Percentiles rank a stretch among this genome's conserved stretches.
These are phyloP conservation scores for Caenorhabditis zanzibari DNA, from an alignment of 2,888 invertebrate species.

Conservation along the genomic window DNA sequence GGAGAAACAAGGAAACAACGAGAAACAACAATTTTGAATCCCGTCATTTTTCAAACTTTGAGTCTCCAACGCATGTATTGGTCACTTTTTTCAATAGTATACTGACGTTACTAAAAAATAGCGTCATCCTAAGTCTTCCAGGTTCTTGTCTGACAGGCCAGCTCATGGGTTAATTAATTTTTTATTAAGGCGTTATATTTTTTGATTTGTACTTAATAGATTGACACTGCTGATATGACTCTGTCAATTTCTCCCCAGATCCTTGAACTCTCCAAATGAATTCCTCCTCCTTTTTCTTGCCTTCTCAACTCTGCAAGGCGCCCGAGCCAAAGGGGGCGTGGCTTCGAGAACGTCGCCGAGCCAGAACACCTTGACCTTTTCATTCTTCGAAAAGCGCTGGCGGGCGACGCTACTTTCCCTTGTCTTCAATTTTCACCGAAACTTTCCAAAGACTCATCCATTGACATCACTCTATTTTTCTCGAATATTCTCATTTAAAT, in stretches of 20 bases:
- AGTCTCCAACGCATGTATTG: background rate
- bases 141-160: too few relatives aligned
- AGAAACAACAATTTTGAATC: background rate
- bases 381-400: constrained; percentile 37
- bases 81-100: background rate
- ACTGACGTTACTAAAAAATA: background rate
- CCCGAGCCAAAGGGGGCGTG: constrained; percentile 32
- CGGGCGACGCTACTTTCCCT: background rate
- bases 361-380: constrained; percentile 55
- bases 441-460: constrained; percentile 10
- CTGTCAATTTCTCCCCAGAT: too few relatives aligned
- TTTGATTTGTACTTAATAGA: too few relatives aligned
- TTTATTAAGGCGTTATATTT: too few relatives aligned
- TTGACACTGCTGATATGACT: too few relatives aligned
- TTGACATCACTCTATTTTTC: constrained; percentile 61
- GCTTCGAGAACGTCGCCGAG: constrained; percentile 51
- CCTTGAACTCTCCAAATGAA: background rate
- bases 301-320: background rate
- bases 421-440: background rate
- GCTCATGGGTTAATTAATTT: too few relatives aligned
- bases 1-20: constrained; percentile 26
- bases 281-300: constrained; percentile 1
- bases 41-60: background rate
- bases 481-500: constrained; percentile 9
- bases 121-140: too few relatives aligned